Evolutionary conservation across 2,888 invertebrate species (phyloP), one percentile per base, ranked within the genome.

Genomic region (Lysandra bellargus): DNA sequence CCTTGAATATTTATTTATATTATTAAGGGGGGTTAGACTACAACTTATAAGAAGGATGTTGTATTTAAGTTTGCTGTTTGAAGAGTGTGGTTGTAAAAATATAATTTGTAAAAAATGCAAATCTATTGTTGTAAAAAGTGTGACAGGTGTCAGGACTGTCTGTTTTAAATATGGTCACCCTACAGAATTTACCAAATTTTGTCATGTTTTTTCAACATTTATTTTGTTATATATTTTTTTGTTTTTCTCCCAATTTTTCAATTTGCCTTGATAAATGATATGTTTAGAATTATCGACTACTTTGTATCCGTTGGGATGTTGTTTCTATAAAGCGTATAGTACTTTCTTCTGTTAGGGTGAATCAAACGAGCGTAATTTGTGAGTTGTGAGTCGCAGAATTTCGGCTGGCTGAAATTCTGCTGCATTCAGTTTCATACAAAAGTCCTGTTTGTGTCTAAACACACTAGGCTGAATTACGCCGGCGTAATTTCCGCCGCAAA

Each of bases 11-110:
- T 53, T 60, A 14, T 78, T 57, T 49, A 57, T 49, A 14, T 23
- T 33, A 57, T 1, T 61, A 61, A 9, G n/a, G 40, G 33, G 37
- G 40, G n/a, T n/a, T 30, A 64, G 23, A 78, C 78, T 78, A 78
- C 44, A 64, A 23, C 23, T 64, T 61, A n/a, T 78, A 78, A 78
- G 78, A 61, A 61, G n/a, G 37, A 61, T 37, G 60, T 60, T 78
- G 78, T 78, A 78, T 78, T 40, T 23, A 40, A 40, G 78, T 64
- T 64, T 78, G 61, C 23, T 64, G 78, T 78, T 17, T 64, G 78
- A 9, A 61, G n/a, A 23, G 44, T 33, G 76, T 76, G 76, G 57
- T 37, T 57, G 57, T 76, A 33, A 53, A 69, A 69, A 17, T 57
- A 57, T 17, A 37, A 37, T 64, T 30, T 64, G 23, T 30, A 61